Evolutionary conservation across 2,797 vertebrate species (phyloP).

Genomic region (Helicolenus hilgendorfi): DNA sequence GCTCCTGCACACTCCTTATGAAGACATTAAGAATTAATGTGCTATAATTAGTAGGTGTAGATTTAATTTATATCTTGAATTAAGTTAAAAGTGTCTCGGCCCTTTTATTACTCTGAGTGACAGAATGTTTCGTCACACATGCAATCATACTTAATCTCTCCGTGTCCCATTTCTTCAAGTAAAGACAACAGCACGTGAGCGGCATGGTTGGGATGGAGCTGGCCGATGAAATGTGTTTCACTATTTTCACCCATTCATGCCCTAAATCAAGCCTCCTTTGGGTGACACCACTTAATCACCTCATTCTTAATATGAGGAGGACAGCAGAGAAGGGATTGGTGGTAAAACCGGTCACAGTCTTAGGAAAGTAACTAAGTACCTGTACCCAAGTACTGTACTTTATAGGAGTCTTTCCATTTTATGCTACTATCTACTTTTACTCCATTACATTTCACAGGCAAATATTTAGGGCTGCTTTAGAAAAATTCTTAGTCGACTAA

Average conservation of each 20-base stretch:
- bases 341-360: constrained; percentile 50
- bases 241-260: constrained; percentile 55
- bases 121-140: constrained; percentile 50
- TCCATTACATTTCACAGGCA: background rate
- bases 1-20: constrained; percentile 25
- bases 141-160: constrained; percentile 49
- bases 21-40: constrained; percentile 60
- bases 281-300: constrained; percentile 63
- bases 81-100: constrained; percentile 45
- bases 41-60: constrained; percentile 50
- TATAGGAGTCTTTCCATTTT: background rate
- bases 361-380: background rate
- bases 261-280: constrained; percentile 65
- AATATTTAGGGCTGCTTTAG: too few relatives aligned
- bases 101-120: constrained; percentile 35
- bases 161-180: constrained; percentile 47
- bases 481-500: too few relatives aligned
- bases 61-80: constrained; percentile 56
- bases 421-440: background rate
- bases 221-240: constrained; percentile 31
- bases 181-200: constrained; percentile 31
- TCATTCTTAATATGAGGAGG: constrained; percentile 59
- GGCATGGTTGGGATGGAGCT: constrained; percentile 4
- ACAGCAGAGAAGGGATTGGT: constrained; percentile 26
- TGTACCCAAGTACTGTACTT: background rate